Evolutionary conservation across 2,113 vertebrate genomes (phyloP).

Genomic region (Ondatra zibethicus): DNA sequence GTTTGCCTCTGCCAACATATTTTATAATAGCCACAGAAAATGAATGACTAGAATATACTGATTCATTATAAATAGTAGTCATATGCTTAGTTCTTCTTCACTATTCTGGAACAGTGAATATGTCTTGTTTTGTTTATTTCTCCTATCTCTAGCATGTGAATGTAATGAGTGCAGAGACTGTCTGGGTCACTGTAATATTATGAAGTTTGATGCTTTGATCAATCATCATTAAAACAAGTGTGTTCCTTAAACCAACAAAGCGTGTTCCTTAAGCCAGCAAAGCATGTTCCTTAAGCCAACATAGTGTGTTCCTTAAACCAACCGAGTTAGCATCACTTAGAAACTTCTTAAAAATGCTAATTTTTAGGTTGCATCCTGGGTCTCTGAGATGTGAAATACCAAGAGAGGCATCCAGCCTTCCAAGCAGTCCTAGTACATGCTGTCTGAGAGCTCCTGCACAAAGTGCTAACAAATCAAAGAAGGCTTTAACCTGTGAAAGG

Average conservation of each 20-base stretch:
- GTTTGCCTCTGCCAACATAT: not conserved
- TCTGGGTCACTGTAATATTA: not conserved
- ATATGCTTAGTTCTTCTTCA: not conserved
- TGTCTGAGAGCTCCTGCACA: not conserved
- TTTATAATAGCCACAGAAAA: not conserved
- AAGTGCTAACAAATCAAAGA: not conserved
- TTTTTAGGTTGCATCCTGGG: not conserved
- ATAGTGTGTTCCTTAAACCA: not conserved
- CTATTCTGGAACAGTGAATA: not conserved
- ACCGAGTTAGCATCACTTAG: not conserved
- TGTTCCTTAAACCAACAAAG: not conserved
- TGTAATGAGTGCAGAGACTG: not conserved
- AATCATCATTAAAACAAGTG: not conserved
- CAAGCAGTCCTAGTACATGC: not conserved
- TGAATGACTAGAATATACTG: not conserved
- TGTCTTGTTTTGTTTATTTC: not conserved
- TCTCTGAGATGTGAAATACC: not conserved
- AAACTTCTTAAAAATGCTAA: not conserved
- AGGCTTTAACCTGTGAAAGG: conserved; percentile 2
- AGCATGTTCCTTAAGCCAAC: no score
- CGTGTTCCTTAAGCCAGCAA: no score
- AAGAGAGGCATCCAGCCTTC: not conserved
- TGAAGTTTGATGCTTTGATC: not conserved
- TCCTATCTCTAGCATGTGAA: not conserved
- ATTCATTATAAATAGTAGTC: not conserved